phyloP scores from a whole-genome alignment of 2,113 vertebrate genomes.

The Delphinus delphis region DNA sequence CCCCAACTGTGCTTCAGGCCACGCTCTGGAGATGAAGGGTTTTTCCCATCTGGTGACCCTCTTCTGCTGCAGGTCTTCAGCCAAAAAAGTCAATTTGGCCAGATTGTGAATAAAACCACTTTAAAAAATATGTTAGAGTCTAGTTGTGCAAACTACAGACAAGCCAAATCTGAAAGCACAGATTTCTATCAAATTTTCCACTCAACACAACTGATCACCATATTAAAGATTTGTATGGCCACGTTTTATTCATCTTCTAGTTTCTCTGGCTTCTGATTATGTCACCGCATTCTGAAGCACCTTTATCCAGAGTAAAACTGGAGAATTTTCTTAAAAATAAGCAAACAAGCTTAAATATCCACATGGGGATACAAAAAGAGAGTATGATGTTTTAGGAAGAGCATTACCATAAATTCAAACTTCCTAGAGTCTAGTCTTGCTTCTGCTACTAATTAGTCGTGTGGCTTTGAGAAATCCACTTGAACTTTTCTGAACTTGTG shows the following conservation, averaged over 20 bases:
- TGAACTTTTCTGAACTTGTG: not conserved
- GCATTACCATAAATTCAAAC: not conserved
- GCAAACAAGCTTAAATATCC: not conserved
- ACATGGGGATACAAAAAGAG: not conserved
- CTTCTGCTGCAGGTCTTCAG: constrained; percentile 4
- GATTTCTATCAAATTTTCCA: not conserved
- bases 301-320: not conserved
- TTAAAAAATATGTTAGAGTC: constrained; percentile 28
- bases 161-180: not conserved
- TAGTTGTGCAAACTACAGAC: not conserved
- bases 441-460: not conserved
- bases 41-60: constrained; percentile 30
- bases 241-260: not conserved
- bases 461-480: constrained; percentile 5
- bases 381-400: not conserved
- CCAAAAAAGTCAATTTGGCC: constrained; percentile 1
- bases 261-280: not conserved
- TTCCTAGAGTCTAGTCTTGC: not conserved
- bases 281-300: not conserved
- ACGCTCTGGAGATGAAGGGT: not conserved
- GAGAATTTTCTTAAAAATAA: not conserved
- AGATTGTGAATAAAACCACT: constrained; percentile 50
- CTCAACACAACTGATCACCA: not conserved
- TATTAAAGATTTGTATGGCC: not conserved
- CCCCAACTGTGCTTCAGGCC: not conserved